Conservation (phyloP, 1,140 invertebrate species). For the Chlorops oryzae region DNA sequence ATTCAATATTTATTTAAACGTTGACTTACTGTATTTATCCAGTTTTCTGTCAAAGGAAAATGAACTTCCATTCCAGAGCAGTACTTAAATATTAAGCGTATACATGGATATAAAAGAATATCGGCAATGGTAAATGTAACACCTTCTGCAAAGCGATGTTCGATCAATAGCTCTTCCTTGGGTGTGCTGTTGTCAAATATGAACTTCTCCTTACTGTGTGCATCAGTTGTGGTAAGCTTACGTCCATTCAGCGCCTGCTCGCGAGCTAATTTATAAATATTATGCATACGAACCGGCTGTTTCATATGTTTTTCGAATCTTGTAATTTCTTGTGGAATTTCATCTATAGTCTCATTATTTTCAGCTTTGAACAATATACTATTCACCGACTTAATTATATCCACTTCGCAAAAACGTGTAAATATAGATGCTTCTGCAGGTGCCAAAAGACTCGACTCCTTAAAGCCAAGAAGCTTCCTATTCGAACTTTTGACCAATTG, state of each 20-base stretch:
- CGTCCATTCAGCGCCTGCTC: constrained; percentile 40
- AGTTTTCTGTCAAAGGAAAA: constrained; percentile 61
- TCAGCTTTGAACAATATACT: constrained; percentile 18
- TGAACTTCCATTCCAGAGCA: constrained; percentile 49
- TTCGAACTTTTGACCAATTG: constrained; percentile 54
- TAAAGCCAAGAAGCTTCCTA: constrained; percentile 65
- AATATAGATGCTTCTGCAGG: constrained; percentile 81
- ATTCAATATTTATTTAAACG: background rate
- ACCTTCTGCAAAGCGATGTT: constrained; percentile 78
- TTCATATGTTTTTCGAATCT: constrained; percentile 80
- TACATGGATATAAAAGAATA: constrained; percentile 69
- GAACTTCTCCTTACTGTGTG: constrained; percentile 29
- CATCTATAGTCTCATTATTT: constrained; percentile 13
- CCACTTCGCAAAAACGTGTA: constrained; percentile 89
- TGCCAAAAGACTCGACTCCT: constrained; percentile 68
- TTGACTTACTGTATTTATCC: constrained; percentile 52
- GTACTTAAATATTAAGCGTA: constrained; percentile 59
- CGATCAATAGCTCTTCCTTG: constrained; percentile 53
- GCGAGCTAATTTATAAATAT: constrained; percentile 71
- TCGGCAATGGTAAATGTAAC: constrained; percentile 77
- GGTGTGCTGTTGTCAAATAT: constrained; percentile 46
- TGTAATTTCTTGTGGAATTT: constrained; percentile 58
- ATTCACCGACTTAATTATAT: constrained; percentile 50
- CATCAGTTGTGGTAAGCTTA: background rate
- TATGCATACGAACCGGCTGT: constrained; percentile 80